Base-by-base conservation (phyloP, 37 sponge, comb jelly and placozoan genomes). In the Haliclona indistincta region DNA sequence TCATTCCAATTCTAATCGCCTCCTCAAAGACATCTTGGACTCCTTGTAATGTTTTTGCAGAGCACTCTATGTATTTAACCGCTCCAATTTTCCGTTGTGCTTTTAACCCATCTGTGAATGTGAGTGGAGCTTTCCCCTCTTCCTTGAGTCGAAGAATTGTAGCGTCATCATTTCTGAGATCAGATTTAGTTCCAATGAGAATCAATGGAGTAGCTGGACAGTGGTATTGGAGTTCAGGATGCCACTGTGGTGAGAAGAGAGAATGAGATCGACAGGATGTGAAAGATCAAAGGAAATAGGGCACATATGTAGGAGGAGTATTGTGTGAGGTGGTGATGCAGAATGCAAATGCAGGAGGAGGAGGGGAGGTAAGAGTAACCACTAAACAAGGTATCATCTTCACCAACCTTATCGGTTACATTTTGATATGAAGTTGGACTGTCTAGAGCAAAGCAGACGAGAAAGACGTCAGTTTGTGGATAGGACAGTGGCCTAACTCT, bases 51-150 rank as follows among this genome's bases (percentile, higher is more conserved):
- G 80, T 86, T 40, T 79, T 40, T 37, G 86, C 80, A 0, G 79
- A 78, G 67, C 86, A 86, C 29, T 86, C 86, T 33, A 86, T 66
- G 71, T 86, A 86, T 74, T 79, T 79, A 51, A 74, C 75, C 2
- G 86, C 80, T 33, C 54, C 67, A 19, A 86, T 58, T 38, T 86
- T 76, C 60, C 68, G 79, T 67, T 53, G 64, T 22, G 78, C 35
- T 35, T 44, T 63, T 15, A 77, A 51, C 1, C 86, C 86, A 67
- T 86, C 80, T 38, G 75, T 62, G 43, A 40, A 73, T 0, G 75
- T 79, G 53, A 86, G 64, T 52, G 86, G 86, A 1, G 56, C 2
- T 42, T 79, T 67, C 22, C 71, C 63, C 41, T 71, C 79, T 49
- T 36, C n/a, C 29, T 51, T 66, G 36, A 86, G 70, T 35, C 67